phyloP scores from a whole-genome alignment of 2,113 vertebrate genomes.

The Colinus virginianus region DNA sequence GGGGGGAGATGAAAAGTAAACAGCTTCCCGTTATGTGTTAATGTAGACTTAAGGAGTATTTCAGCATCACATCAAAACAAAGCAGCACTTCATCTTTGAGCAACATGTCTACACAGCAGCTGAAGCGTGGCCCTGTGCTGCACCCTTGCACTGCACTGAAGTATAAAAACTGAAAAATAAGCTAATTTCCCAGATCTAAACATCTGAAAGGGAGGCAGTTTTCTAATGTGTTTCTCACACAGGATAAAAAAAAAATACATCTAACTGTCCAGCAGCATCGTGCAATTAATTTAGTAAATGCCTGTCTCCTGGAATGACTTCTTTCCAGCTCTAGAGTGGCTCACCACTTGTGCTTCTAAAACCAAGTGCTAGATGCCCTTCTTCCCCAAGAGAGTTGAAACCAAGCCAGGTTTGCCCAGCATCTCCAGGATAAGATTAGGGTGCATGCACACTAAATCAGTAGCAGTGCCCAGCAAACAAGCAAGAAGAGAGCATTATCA shows the following conservation, averaged over 20 bases:
- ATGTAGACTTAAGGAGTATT: not conserved
- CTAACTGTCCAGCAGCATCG: rapidly evolving
- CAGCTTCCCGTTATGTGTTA: not conserved
- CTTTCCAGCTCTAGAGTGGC: not conserved
- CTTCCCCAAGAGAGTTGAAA: not conserved
- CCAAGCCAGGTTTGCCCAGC: not conserved
- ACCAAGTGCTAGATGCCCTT: rapidly evolving
- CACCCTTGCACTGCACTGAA: not conserved
- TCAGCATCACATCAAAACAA: not conserved
- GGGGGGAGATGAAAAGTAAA: not conserved
- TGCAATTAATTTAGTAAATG: not conserved
- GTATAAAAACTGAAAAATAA: not conserved
- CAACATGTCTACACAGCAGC: rapidly evolving
- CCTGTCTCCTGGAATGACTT: rapidly evolving
- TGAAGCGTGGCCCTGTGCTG: not conserved
- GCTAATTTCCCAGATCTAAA: rapidly evolving
- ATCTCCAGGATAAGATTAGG: rapidly evolving
- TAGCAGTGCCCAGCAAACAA: not conserved
- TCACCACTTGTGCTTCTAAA: not conserved
- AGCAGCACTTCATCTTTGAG: too few relatives aligned
- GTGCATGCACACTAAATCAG: rapidly evolving
- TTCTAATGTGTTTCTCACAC: rapidly evolving
- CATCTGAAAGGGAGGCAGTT: not conserved
- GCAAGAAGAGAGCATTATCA: not conserved
- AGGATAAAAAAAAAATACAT: rapidly evolving